Conservation (phyloP, 2,113 vertebrate genomes). For the Psammodynastes pulverulentus region DNA sequence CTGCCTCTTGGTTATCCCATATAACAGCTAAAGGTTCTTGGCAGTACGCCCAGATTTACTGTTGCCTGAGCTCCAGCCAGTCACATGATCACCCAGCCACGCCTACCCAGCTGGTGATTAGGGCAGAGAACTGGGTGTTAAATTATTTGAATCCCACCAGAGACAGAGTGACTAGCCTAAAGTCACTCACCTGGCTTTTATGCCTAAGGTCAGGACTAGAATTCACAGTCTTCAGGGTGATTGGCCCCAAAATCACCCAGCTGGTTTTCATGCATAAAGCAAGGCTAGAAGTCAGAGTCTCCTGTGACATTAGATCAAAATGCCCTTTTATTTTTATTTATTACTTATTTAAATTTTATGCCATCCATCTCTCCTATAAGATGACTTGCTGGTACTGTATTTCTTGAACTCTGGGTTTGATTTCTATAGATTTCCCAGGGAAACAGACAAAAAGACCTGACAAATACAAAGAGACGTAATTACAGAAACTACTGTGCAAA, state of each 20-base stretch:
- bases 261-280: not conserved
- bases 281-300: not conserved
- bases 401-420: not conserved
- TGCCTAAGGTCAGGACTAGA: too few relatives aligned
- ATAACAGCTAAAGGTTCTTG: too few relatives aligned
- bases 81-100: too few relatives aligned
- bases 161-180: too few relatives aligned
- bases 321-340: not conserved
- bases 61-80: too few relatives aligned
- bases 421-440: not conserved
- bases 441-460: not conserved
- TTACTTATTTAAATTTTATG: not conserved
- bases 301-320: not conserved
- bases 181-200: too few relatives aligned
- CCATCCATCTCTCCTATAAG: not conserved
- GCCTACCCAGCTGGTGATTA: too few relatives aligned
- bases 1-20: too few relatives aligned
- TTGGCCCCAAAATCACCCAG: not conserved
- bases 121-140: too few relatives aligned
- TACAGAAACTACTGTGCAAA: not conserved
- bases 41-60: too few relatives aligned
- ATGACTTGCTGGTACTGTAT: not conserved
- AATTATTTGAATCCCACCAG: too few relatives aligned
- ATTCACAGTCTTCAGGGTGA: not conserved
- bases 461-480: not conserved